phyloP scores from a whole-genome alignment of 2,797 vertebrate genomes.

The Simalia tracyae region DNA sequence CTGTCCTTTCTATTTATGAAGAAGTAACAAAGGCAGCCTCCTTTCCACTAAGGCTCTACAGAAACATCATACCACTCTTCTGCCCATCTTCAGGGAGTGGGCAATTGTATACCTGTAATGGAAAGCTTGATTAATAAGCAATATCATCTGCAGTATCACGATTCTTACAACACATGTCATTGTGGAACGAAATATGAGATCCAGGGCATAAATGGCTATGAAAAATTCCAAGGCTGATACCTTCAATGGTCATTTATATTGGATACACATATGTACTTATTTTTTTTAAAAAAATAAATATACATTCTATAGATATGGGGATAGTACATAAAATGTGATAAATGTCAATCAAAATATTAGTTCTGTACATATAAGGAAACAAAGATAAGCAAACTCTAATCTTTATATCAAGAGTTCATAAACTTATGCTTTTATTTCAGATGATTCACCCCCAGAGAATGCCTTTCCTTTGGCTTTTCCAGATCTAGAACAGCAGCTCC shows the following conservation, averaged over 20 bases:
- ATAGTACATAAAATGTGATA: background rate
- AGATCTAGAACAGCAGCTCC: constrained; percentile 92
- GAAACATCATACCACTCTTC: background rate
- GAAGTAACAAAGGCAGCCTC: background rate
- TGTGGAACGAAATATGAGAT: too few relatives aligned
- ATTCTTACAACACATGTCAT: background rate
- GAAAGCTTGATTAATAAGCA: background rate
- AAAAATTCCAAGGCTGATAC: background rate
- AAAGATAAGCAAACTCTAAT: background rate
- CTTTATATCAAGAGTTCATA: background rate
- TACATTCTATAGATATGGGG: background rate
- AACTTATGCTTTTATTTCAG: constrained; percentile 63
- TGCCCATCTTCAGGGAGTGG: background rate
- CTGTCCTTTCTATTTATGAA: background rate
- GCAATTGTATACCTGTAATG: background rate
- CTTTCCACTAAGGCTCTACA: background rate
- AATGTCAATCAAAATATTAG: background rate
- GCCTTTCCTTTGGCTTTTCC: constrained; percentile 81
- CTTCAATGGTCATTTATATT: background rate
- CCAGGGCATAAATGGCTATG: background rate
- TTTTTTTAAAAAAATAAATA: background rate
- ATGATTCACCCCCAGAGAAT: constrained; percentile 81
- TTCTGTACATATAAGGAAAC: background rate
- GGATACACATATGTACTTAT: background rate
- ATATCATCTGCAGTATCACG: background rate